These are phyloP conservation scores for Pollicipes pollicipes DNA, from an alignment of 1,140 invertebrate genomes.

Conservation along the genomic window DNA sequence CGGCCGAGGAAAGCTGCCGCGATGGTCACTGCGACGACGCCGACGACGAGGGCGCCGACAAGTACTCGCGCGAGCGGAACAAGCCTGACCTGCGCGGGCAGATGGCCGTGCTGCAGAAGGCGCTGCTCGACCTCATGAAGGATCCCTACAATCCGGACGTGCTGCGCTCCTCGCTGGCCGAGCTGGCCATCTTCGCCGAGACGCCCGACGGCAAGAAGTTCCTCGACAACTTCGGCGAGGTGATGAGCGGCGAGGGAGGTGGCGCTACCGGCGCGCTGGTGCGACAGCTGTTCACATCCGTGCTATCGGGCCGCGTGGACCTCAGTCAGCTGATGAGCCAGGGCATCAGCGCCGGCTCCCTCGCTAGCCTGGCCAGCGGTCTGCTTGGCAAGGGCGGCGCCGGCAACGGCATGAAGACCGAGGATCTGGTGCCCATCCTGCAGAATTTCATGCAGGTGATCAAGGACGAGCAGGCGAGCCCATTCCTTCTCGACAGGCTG, in stretches of 20 bases:
- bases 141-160: constrained; percentile 5
- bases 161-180: neutral
- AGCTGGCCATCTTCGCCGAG: neutral
- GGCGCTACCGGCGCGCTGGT: neutral
- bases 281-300: neutral
- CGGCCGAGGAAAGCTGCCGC: neutral
- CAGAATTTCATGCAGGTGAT: neutral
- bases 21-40: neutral
- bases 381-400: neutral
- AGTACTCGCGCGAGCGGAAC: neutral
- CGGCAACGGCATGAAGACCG: neutral
- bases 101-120: neutral
- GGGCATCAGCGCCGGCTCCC: neutral
- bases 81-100: neutral
- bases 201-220: neutral
- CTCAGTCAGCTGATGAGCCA: neutral
- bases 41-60: neutral
- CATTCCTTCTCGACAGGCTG: neutral
- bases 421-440: neutral
- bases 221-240: neutral
- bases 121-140: constrained; percentile 2
- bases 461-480: constrained; percentile 2
- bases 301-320: neutral
- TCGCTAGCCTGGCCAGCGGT: neutral
- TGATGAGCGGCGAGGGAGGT: neutral